Conservation (phyloP, 2,888 invertebrate genomes). For the Diadegma fenestrale region DNA sequence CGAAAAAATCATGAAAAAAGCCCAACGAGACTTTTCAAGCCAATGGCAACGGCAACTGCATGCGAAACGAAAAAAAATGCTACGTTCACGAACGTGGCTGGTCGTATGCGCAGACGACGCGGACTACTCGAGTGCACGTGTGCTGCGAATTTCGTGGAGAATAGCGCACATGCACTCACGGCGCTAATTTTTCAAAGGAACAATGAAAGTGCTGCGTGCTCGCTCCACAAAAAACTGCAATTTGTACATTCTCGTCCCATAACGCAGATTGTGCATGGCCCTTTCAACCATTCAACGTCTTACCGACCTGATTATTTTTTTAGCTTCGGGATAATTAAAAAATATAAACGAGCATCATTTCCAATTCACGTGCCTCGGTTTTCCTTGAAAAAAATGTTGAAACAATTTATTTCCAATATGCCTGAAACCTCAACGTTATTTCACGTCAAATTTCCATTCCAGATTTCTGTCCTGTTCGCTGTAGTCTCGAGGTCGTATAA, state of each 20-base stretch:
- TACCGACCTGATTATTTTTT: background rate
- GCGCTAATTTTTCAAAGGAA: constrained; percentile 13
- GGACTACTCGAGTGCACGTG: constrained; percentile 71
- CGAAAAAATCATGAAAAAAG: constrained; percentile 1
- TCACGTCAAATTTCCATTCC: background rate
- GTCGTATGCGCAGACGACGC: constrained; percentile 58
- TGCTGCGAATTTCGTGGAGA: constrained; percentile 73
- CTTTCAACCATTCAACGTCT: background rate
- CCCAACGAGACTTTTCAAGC: constrained; percentile 34
- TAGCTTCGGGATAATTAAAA: background rate
- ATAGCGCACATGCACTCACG: constrained; percentile 67
- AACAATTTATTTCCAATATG: background rate
- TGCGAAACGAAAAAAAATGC: constrained; percentile 52
- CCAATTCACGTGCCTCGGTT: background rate
- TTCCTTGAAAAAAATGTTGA: background rate
- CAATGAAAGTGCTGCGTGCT: background rate
- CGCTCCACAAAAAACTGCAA: background rate
- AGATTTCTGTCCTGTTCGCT: background rate
- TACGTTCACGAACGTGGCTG: constrained; percentile 68
- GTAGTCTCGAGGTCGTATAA: background rate
- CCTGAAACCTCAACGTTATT: background rate
- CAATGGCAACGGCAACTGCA: constrained; percentile 60
- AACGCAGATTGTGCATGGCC: background rate
- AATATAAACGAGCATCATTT: background rate
- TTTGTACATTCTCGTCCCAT: background rate